These are phyloP conservation scores for Rousettus madagascariensis DNA, from an alignment of 2,797 vertebrate genomes.

Conservation along the genomic window DNA sequence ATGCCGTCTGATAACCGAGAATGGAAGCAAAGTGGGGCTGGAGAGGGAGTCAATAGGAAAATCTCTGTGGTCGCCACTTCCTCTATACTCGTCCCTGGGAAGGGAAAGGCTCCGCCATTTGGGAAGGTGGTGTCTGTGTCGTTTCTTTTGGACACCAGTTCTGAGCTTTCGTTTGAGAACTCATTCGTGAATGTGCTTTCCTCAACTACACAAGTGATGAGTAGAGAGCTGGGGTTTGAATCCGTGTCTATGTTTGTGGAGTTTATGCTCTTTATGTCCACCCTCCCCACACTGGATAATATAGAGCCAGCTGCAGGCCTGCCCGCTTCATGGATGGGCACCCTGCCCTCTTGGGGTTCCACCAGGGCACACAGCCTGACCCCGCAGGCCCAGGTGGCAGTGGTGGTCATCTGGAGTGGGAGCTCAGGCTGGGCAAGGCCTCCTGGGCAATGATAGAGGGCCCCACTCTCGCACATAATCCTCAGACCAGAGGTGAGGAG, in stretches of 20 bases:
- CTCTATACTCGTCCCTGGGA: rapidly evolving
- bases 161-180: constrained; percentile 38
- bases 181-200: constrained; percentile 25
- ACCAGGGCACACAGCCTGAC: neutral
- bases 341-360: neutral
- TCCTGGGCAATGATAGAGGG: neutral
- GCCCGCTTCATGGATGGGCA: neutral
- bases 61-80: too few relatives aligned
- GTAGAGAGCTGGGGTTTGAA: neutral
- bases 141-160: neutral
- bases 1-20: neutral
- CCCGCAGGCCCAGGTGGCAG: neutral
- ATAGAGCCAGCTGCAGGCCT: neutral
- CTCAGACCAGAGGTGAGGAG: neutral
- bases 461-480: neutral
- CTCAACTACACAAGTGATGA: neutral
- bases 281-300: neutral
- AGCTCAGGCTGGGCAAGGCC: neutral
- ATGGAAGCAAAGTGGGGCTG: neutral
- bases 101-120: neutral
- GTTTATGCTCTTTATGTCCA: neutral
- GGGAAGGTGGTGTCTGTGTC: neutral
- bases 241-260: neutral
- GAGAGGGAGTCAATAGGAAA: neutral
- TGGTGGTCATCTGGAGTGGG: neutral